phyloP scores from a whole-genome alignment of 2,888 invertebrate species.

The Aleiodes leptofemur region DNA sequence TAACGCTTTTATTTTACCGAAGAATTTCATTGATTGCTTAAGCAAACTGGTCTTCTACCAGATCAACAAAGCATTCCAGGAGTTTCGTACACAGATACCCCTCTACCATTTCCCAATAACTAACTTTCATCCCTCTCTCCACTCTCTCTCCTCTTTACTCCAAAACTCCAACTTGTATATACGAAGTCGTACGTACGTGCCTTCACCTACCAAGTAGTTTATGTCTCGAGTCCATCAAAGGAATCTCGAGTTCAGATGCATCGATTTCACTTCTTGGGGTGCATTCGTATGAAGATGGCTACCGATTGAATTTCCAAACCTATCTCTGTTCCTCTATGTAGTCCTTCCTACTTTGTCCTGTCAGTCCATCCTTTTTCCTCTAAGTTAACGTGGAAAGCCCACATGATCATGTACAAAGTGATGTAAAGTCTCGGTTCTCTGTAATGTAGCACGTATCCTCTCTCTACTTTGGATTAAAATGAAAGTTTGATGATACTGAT shows the following conservation, averaged over 20 bases:
- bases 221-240: slow-evolving; percentile 46
- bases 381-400: slow-evolving; percentile 32
- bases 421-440: slow-evolving; percentile 24
- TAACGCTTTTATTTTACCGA: slow-evolving; percentile 45
- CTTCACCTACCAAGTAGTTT: slow-evolving; percentile 47
- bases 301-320: slow-evolving; percentile 28
- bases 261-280: slow-evolving; percentile 34
- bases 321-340: neutral
- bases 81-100: slow-evolving; percentile 36
- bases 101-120: slow-evolving; percentile 54
- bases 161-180: slow-evolving; percentile 31
- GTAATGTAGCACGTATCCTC: slow-evolving; percentile 19
- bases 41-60: slow-evolving; percentile 60
- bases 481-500: slow-evolving; percentile 1
- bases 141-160: neutral
- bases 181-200: slow-evolving; percentile 42
- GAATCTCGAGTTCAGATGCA: slow-evolving; percentile 38
- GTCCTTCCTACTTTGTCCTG: neutral
- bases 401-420: slow-evolving; percentile 32
- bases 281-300: slow-evolving; percentile 36
- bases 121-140: slow-evolving; percentile 33
- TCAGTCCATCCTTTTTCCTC: neutral
- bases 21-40: slow-evolving; percentile 63
- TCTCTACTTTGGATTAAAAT: slow-evolving; percentile 24
- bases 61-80: slow-evolving; percentile 57